Conservation (phyloP, 2,113 vertebrate genomes). For the Pogonocichla stellata region DNA sequence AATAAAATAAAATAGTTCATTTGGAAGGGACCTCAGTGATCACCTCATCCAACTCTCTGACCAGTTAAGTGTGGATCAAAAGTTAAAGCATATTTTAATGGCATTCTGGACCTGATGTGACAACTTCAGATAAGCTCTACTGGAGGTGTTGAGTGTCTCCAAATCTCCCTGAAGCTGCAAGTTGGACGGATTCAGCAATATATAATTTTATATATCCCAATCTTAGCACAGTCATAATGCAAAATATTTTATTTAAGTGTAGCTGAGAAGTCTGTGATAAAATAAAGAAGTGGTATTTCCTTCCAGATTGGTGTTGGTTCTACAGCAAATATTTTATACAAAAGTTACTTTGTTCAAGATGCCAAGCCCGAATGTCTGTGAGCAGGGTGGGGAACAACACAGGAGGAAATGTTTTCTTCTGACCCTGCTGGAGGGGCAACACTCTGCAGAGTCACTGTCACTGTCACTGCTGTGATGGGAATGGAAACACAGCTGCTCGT, state of each 20-base stretch:
- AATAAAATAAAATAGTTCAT: background rate
- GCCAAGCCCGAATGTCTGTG: background rate
- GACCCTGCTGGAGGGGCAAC: background rate
- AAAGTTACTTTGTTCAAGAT: background rate
- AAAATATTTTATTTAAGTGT: background rate
- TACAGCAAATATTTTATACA: background rate
- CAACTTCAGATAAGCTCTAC: background rate
- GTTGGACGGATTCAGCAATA: background rate
- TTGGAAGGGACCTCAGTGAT: background rate
- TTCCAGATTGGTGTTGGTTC: background rate
- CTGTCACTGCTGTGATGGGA: background rate
- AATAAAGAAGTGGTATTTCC: background rate
- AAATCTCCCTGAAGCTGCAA: background rate
- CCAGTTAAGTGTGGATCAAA: background rate
- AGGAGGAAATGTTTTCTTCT: background rate
- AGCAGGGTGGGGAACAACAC: background rate
- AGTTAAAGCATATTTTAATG: background rate
- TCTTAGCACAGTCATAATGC: background rate
- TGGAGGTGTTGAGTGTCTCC: background rate
- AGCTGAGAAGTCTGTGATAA: background rate
- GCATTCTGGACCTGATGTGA: background rate
- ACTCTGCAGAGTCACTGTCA: background rate
- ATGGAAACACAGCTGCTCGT: accelerated
- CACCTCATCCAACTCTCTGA: background rate
- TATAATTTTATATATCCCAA: background rate